Evolutionary conservation across 2,113 vertebrate genomes (phyloP), one percentile per base, ranked within the genome.

Genomic region (Galemys pyrenaicus): DNA sequence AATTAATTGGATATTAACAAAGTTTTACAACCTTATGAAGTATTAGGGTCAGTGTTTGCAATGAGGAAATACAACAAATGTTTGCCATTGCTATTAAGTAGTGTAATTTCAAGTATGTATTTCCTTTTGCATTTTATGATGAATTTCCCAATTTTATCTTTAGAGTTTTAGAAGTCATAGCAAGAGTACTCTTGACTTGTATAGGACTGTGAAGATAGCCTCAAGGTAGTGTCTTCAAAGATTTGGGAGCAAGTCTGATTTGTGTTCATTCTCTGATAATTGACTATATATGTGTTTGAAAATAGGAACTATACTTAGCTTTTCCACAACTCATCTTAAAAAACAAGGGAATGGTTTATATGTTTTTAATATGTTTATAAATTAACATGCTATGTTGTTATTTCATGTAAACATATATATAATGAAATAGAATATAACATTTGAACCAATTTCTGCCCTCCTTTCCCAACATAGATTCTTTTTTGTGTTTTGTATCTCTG

Each of bases 401-500:
- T 85, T 85, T 35, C 26, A 56, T 79, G 20, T n/a, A 83, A 80
- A 62, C 12, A 32, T 64, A 80, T 90, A 19, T 22, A 56, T 94
- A 46, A 26, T 73, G 80, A 96, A 75, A 83, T 19, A 73, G 54
- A 84, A 89, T 70, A 64, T 9, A 51, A 41, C 13, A 35, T 44
- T 20, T 44, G n/a, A 86, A 15, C 19, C 65, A 1, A 81, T 51
- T 91, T 91, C 13, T 91, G 1, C 15, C 41, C 80, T 92, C 17
- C n/a, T 92, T 94, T 74, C 56, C 81, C 75, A 92, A 19, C 22
- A 51, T 51, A 65, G 60, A 56, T 56, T 56, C 8, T 54, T 78
- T 88, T 41, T 16, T 5, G 56, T n/a, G 81, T 64, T 91, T 65
- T 96, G 92, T 74, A 89, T 39, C 58, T 93, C 81, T 84, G 67